Percentiles rank a stretch among this genome's conserved stretches.
These are phyloP conservation scores for Antedon mediterranea DNA, from an alignment of 53 echinoderm and acorn worm genomes.

Conservation along the genomic window DNA sequence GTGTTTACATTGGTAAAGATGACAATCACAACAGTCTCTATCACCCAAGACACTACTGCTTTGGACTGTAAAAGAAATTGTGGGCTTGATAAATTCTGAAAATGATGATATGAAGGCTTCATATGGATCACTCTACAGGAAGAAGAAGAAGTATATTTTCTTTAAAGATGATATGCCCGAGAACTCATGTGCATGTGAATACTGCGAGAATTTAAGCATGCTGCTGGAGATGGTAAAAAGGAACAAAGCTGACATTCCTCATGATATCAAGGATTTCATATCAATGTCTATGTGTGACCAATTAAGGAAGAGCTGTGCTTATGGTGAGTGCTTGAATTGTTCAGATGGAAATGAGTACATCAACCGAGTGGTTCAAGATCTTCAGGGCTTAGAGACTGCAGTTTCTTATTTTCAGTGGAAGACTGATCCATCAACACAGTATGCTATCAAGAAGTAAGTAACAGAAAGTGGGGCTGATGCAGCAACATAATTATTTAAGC, in stretches of 20 bases:
- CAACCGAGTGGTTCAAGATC: too few relatives aligned
- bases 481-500: not conserved
- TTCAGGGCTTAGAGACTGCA: too few relatives aligned
- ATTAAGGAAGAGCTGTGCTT: too few relatives aligned
- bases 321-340: too few relatives aligned
- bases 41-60: not conserved
- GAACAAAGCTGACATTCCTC: too few relatives aligned
- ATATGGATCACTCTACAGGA: too few relatives aligned
- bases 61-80: not conserved
- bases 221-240: not conserved
- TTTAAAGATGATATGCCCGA: conserved; percentile 7
- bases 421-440: not conserved
- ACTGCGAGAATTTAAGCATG: not conserved
- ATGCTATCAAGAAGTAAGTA: not conserved
- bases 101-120: too few relatives aligned
- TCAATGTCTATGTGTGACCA: too few relatives aligned
- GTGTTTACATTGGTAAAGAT: not conserved
- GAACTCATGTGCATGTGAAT: conserved; percentile 3
- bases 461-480: not conserved
- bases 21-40: not conserved
- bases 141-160: too few relatives aligned
- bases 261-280: too few relatives aligned
- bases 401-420: conserved; percentile 11
- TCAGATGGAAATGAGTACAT: too few relatives aligned
- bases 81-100: not conserved